Conservation (phyloP, 2,888 invertebrate species). For the Orgyia antiqua region DNA sequence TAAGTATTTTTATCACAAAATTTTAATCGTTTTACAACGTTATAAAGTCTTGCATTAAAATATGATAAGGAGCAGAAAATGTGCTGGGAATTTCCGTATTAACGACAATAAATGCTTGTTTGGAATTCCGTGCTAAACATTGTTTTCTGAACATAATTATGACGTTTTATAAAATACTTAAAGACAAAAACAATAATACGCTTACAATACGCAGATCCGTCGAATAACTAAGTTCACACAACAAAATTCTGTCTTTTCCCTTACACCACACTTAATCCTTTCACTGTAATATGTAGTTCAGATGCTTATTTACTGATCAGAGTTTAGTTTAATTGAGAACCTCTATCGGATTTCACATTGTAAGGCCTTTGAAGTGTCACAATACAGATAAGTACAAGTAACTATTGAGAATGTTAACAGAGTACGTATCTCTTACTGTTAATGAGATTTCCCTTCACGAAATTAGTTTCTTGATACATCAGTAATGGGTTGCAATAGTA, state of each 20-base stretch:
- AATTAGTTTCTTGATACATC: constrained; percentile 2
- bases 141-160: too few species aligned
- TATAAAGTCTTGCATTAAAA: too few species aligned
- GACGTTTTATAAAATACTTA: too few species aligned
- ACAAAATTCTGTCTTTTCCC: neutral
- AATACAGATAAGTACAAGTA: constrained; percentile 3
- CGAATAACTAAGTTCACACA: too few species aligned
- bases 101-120: too few species aligned
- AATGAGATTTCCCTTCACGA: constrained; percentile 3
- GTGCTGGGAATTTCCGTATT: too few species aligned
- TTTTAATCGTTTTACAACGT: too few species aligned
- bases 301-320: constrained; percentile 20
- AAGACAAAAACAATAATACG: too few species aligned
- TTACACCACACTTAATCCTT: constrained; percentile 16
- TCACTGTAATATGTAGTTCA: constrained; percentile 13
- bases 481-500: neutral
- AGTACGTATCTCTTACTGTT: neutral
- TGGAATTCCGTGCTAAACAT: too few species aligned
- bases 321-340: constrained; percentile 23
- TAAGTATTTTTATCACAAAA: too few species aligned
- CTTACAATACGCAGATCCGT: too few species aligned
- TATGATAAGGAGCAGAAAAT: too few species aligned
- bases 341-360: constrained; percentile 16
- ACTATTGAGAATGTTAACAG: constrained; percentile 4
- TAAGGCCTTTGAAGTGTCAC: constrained; percentile 14